Percentiles rank a stretch among this genome's conserved stretches.
phyloP scores from a whole-genome alignment of 2,888 invertebrate genomes.

The Barypeithes pellucidus region DNA sequence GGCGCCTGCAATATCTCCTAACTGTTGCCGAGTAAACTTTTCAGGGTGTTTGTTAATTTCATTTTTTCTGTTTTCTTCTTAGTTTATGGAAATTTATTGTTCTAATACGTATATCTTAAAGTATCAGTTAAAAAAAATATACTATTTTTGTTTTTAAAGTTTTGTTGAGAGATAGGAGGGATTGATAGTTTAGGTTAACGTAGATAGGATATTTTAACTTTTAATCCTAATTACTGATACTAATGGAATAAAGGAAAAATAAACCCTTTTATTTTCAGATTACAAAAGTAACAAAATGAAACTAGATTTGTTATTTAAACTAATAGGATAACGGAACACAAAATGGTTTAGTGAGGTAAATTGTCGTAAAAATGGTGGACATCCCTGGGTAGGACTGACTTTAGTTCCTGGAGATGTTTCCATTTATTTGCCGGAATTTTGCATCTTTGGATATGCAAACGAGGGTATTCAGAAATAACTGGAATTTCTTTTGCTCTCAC shows the following conservation, averaged over 20 bases:
- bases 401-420: conserved; percentile 25
- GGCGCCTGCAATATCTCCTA: conserved; percentile 1
- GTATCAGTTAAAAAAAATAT: neutral
- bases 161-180: neutral
- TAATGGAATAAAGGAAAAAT: neutral
- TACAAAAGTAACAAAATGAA: neutral
- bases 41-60: neutral
- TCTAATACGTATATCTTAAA: neutral
- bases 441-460: conserved; percentile 1
- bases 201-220: neutral
- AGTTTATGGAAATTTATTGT: neutral
- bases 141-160: neutral
- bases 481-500: conserved; percentile 6
- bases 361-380: conserved; percentile 26
- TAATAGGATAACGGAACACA: neutral
- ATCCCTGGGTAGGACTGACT: conserved; percentile 19
- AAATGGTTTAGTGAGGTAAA: neutral
- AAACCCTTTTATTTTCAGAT: neutral
- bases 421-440: conserved; percentile 15
- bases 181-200: neutral
- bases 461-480: neutral
- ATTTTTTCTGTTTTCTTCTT: neutral
- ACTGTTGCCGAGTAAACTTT: neutral
- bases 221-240: neutral
- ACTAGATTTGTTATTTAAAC: neutral